Evolutionary conservation across 1,140 invertebrate species (phyloP).

Genomic region (Drosophila varians): DNA sequence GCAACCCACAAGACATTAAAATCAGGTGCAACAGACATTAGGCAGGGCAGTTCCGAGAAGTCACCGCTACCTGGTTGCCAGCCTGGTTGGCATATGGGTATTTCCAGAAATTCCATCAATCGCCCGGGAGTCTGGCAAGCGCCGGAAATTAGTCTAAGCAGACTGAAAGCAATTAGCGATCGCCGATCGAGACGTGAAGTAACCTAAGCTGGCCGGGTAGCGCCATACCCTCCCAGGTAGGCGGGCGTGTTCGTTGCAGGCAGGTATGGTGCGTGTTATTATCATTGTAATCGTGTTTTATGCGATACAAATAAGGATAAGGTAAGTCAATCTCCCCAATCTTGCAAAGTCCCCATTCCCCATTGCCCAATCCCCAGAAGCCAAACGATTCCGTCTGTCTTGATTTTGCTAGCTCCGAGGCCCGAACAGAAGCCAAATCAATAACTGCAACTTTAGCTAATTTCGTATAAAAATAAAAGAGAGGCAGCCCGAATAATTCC

Average conservation of each 20-base stretch:
- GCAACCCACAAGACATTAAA: not conserved
- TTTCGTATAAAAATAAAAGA: slow-evolving; percentile 23
- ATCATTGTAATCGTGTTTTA: slow-evolving; percentile 8
- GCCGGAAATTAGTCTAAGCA: slow-evolving; percentile 64
- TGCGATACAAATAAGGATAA: not conserved
- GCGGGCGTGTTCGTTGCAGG: not conserved
- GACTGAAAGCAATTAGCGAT: slow-evolving; percentile 77
- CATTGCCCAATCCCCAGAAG: slow-evolving; percentile 1
- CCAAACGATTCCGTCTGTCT: slow-evolving; percentile 7
- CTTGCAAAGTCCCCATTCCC: too few species aligned
- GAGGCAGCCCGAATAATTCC: slow-evolving; percentile 20
- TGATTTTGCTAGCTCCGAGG: not conserved
- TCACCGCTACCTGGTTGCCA: slow-evolving; percentile 42
- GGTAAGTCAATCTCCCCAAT: slow-evolving; percentile 3
- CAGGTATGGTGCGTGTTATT: not conserved
- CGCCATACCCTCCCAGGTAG: slow-evolving; percentile 1
- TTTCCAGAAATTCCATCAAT: slow-evolving; percentile 71
- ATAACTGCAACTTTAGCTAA: slow-evolving; percentile 45
- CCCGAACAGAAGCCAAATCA: slow-evolving; percentile 59
- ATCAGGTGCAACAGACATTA: slow-evolving; percentile 1
- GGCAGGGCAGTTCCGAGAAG: slow-evolving; percentile 45
- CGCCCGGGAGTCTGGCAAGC: slow-evolving; percentile 17
- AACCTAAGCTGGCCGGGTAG: slow-evolving; percentile 23
- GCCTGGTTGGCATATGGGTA: slow-evolving; percentile 28
- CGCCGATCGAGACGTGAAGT: slow-evolving; percentile 52